Evolutionary conservation across 92 coral and sea anemone species (phyloP), one percentile per base, ranked within the genome.

Genomic region (Phenganax marumi): DNA sequence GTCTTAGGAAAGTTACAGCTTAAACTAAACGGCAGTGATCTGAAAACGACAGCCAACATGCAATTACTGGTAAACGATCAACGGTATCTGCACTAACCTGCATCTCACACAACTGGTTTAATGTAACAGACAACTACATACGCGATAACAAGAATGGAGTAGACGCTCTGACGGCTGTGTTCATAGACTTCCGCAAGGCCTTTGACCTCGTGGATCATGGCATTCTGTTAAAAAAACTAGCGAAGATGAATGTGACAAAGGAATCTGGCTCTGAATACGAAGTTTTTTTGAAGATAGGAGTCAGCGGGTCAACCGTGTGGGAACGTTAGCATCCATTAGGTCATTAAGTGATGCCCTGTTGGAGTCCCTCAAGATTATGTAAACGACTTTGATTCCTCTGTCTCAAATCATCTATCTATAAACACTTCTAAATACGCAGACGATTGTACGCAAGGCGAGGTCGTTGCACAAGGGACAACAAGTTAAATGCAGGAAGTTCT

Each of bases 21-120:
- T 10, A 77, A 52, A 49, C 57, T 78, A 0, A 84, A 26, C 22
- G 46, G 43, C 53, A 25, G 19, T 22, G 52, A 82, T n/a, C 86
- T 71, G 12, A 52, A 48, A 14, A 43, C 6, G 68, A 25, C 33
- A 84, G 51, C 52, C 84, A 76, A 51, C 68, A 84, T 39, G 84
- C 68, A 9, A 53, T 76, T 19, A 56, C 50, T n/a, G 48, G 8
- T 33, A 33, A 33, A 23, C 80, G 26, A 12, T 77, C 78, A 7
- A 84, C 83, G 3, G 83, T 84, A 48, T 56, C 87, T 3, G 69
- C 82, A 8, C 68, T 84, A 12, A 8, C 47, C 10, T 49, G 55
- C 22, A 84, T 84, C 25, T 62, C 77, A 8, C 87, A 84, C 48
- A 77, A 77, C 14, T 85, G 77, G 83, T 39, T 76, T 66, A 76